These are phyloP conservation scores for Scaptomyza pallida DNA, from an alignment of 1,140 invertebrate species.

Conservation along the genomic window DNA sequence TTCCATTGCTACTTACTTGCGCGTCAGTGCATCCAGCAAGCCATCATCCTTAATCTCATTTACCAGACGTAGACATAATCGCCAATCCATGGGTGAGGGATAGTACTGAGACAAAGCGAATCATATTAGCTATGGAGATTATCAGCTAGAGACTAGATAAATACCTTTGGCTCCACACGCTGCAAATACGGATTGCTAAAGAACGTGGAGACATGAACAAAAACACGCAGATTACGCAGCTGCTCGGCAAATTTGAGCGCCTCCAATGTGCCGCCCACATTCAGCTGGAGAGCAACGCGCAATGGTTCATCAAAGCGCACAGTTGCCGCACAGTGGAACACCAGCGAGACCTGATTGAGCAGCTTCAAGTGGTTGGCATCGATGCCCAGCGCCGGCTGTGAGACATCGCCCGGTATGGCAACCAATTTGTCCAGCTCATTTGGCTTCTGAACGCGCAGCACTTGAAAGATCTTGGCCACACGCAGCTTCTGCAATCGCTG, in stretches of 20 bases:
- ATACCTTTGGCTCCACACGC: slow-evolving; percentile 88
- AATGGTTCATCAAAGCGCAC: slow-evolving; percentile 91
- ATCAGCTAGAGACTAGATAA: slow-evolving; percentile 84
- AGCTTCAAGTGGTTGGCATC: slow-evolving; percentile 23
- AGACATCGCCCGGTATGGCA: slow-evolving; percentile 83
- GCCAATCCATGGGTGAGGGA: slow-evolving; percentile 78
- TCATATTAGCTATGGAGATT: not conserved
- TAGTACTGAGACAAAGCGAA: slow-evolving; percentile 47
- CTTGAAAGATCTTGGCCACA: slow-evolving; percentile 86
- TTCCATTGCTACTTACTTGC: slow-evolving; percentile 55
- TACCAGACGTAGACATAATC: slow-evolving; percentile 59
- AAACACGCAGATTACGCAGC: slow-evolving; percentile 88
- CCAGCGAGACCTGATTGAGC: slow-evolving; percentile 89
- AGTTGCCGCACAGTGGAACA: slow-evolving; percentile 97
- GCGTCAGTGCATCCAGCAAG: slow-evolving; percentile 59
- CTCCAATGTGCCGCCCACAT: slow-evolving; percentile 88
- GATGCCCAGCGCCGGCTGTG: slow-evolving; percentile 54
- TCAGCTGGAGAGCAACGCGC: slow-evolving; percentile 87
- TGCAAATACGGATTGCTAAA: slow-evolving; percentile 91
- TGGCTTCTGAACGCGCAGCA: slow-evolving; percentile 58
- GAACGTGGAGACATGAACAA: slow-evolving; percentile 89
- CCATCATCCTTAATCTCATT: slow-evolving; percentile 53
- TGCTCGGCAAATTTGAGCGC: slow-evolving; percentile 87
- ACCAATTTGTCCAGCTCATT: slow-evolving; percentile 74
- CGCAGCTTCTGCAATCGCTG: slow-evolving; percentile 56